Evolutionary conservation across 2,113 vertebrate genomes (phyloP).

Genomic region (Oxygymnocypris stewartii): DNA sequence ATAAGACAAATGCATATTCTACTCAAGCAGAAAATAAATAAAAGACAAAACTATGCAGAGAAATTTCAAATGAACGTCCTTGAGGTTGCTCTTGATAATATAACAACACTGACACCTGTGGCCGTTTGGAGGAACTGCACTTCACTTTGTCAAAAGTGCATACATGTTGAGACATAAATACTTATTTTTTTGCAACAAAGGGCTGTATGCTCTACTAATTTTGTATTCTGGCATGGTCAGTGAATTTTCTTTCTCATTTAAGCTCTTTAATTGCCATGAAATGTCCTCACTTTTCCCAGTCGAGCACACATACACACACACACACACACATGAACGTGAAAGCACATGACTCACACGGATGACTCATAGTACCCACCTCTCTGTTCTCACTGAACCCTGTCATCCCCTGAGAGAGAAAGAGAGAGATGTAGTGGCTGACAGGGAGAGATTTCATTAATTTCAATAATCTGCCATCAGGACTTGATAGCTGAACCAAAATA

Average conservation of each 20-base stretch:
- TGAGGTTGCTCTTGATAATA: conserved; percentile 21
- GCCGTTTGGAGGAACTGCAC: conserved; percentile 46
- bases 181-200: background rate
- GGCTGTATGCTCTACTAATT: background rate
- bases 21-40: background rate
- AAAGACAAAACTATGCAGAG: conserved; percentile 24
- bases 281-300: conserved; percentile 10
- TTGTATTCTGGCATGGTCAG: background rate
- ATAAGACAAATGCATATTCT: background rate
- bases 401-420: conserved; percentile 40
- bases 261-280: background rate
- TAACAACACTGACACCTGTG: conserved; percentile 68
- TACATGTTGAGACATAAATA: background rate
- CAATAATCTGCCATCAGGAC: conserved; percentile 10
- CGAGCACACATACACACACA: conserved; percentile 37
- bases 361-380: conserved; percentile 55
- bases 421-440: background rate
- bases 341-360: conserved; percentile 58
- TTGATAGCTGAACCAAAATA: conserved; percentile 20
- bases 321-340: too few species aligned
- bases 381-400: conserved; percentile 46
- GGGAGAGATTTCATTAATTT: conserved; percentile 29
- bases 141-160: background rate
- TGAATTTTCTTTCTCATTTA: background rate
- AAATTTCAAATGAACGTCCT: conserved; percentile 24